phyloP scores from a whole-genome alignment of 2,113 vertebrate genomes.

The Thalassoma bifasciatum region DNA sequence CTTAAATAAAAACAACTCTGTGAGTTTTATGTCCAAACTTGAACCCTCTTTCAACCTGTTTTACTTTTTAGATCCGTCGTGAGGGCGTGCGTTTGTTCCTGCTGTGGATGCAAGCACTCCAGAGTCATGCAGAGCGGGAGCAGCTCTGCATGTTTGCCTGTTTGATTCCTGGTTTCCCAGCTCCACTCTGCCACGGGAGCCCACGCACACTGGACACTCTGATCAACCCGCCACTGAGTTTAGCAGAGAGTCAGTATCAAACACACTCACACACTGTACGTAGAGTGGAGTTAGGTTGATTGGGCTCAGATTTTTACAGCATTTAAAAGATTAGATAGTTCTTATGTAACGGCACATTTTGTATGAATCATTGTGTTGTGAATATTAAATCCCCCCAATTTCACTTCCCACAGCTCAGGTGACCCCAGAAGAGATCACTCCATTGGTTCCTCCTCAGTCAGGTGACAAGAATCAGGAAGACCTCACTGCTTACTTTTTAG shows the following conservation, averaged over 20 bases:
- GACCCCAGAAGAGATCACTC: constrained; percentile 96
- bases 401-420: constrained; percentile 89
- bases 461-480: constrained; percentile 99
- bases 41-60: not conserved
- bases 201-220: constrained; percentile 95
- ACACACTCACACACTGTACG: not conserved
- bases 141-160: constrained; percentile 98
- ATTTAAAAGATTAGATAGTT: no score
- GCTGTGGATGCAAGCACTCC: constrained; percentile 97
- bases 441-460: constrained; percentile 96
- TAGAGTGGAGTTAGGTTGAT: not conserved
- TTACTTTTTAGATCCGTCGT: constrained; percentile 90
- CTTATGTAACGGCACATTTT: not conserved
- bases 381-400: not conserved
- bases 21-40: not conserved
- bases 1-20: not conserved
- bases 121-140: constrained; percentile 93
- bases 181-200: constrained; percentile 90
- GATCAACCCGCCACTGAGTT: constrained; percentile 92
- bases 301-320: not conserved
- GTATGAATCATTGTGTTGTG: not conserved
- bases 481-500: constrained; percentile 97
- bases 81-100: constrained; percentile 97
- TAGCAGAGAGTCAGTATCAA: constrained; percentile 93
- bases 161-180: constrained; percentile 96